Conservation (phyloP, 2,888 invertebrate genomes). For the Elegia similella region DNA sequence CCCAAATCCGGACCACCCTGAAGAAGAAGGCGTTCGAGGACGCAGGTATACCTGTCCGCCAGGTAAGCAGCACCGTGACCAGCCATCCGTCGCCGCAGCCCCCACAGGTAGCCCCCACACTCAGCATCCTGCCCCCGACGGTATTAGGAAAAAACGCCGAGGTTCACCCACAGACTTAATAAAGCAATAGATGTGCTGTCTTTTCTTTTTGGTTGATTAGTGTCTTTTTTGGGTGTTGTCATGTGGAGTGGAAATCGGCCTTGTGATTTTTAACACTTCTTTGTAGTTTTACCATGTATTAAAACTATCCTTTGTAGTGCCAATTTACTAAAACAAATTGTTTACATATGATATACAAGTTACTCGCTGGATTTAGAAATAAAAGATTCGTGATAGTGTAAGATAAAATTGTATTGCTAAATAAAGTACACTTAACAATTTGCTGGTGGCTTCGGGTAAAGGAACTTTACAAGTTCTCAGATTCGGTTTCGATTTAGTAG, state of each 20-base stretch:
- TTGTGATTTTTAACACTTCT: neutral
- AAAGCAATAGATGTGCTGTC: conserved; percentile 38
- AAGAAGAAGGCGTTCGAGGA: conserved; percentile 95
- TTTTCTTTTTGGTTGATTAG: conserved; percentile 45
- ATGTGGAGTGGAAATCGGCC: conserved; percentile 7
- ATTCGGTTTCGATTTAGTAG: no score
- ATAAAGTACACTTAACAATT: no score
- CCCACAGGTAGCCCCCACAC: conserved; percentile 55
- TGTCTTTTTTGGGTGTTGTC: conserved; percentile 39
- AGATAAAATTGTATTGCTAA: no score
- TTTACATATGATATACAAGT: no score
- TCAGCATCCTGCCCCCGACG: conserved; percentile 48
- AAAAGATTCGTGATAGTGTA: no score
- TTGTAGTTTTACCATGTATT: neutral
- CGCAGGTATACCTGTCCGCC: conserved; percentile 89
- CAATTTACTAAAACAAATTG: neutral
- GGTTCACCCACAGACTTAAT: conserved; percentile 63
- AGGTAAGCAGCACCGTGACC: conserved; percentile 80
- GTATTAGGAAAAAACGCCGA: conserved; percentile 80
- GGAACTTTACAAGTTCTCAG: no score
- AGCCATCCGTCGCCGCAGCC: conserved; percentile 51
- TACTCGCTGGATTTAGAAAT: no score
- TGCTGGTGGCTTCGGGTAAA: no score
- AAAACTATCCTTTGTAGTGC: neutral
- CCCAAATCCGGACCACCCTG: conserved; percentile 91